Evolutionary conservation across 1,140 invertebrate genomes (phyloP), one percentile per base, ranked within the genome.

Genomic region (Tribolium castaneum): DNA sequence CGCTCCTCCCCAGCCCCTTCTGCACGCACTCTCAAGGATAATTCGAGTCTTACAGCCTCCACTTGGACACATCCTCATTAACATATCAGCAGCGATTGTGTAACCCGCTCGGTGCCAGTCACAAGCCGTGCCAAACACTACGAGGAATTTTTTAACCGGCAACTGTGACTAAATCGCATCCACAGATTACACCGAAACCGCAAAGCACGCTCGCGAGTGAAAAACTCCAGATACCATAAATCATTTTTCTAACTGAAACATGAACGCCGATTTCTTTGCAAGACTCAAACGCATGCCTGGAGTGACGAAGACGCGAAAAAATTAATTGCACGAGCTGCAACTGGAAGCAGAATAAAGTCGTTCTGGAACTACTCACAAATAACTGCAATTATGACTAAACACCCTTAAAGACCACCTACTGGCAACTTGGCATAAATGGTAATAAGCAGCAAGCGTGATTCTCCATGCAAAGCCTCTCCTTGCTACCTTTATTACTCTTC

Each of bases 41-140:
- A 80, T 71, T 16, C 62, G 51, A 81, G 54, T 79, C 77, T 51
- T 50, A 25, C 70, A n/a, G 50, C 25, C 77, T 80, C 56, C 19
- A 72, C 72, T 52, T 62, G 76, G 76, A 78, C 78, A 80, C 76
- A 80, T 80, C 71, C 80, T 78, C 56, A 80, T 81, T 81, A 82
- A 78, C 78, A 80, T 77, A 75, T 75, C 59, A 72, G 76, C 12
- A 56, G 70, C 50, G 59, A 77, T 77, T 77, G 75, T 77, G 75
- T 77, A 77, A 77, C 75, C 19, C 74, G 16, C 51, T 72, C 59
- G 59, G 75, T 77, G 62, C 75, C 75, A 77, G 75, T 70, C 66
- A 71, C 75, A 52, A 54, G 35, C 62, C n/a, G 59, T 66, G 59
- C 59, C 59, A 66, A 66, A 59, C 52, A 56, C 52, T 6, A 10